phyloP scores from a whole-genome alignment of 2,113 vertebrate genomes.

The Solea senegalensis region DNA sequence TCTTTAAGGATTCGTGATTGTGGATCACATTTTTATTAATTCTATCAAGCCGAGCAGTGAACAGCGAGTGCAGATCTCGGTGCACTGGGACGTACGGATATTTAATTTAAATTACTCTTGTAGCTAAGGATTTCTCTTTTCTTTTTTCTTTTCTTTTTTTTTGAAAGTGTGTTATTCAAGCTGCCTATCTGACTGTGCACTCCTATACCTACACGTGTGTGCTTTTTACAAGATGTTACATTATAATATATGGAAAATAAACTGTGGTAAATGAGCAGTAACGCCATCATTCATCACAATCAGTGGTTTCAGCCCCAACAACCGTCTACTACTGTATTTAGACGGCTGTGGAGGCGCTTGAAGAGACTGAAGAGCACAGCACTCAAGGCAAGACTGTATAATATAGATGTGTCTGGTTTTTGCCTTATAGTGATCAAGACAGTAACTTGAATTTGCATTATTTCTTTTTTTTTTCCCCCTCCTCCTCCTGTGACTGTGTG shows the following conservation, averaged over 20 bases:
- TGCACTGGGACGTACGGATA: conserved; percentile 24
- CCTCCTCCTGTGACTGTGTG: conserved; percentile 50
- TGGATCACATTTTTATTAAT: conserved; percentile 50
- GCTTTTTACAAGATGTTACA: conserved; percentile 64
- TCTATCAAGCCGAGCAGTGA: conserved; percentile 39
- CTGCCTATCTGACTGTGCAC: conserved; percentile 55
- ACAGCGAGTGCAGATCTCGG: conserved; percentile 39
- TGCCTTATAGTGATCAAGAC: conserved; percentile 26
- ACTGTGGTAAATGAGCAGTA: conserved; percentile 64
- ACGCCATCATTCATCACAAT: conserved; percentile 48
- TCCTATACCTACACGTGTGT: conserved; percentile 64
- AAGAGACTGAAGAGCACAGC: conserved; percentile 36
- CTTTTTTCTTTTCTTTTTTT: conserved; percentile 23
- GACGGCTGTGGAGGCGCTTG: conserved; percentile 39
- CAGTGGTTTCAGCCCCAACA: conserved; percentile 26
- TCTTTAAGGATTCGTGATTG: conserved; percentile 58
- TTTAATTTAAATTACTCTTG: conserved; percentile 49
- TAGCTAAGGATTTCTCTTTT: conserved; percentile 24
- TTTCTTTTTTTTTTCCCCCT: neutral
- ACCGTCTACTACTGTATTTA: conserved; percentile 46
- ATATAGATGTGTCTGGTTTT: conserved; percentile 45
- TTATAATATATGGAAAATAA: conserved; percentile 69
- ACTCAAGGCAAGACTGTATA: conserved; percentile 36
- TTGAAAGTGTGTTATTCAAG: conserved; percentile 51
- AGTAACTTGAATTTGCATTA: conserved; percentile 15